These are phyloP conservation scores for Furcula furcula DNA, from an alignment of 2,888 invertebrate species.

Conservation along the genomic window DNA sequence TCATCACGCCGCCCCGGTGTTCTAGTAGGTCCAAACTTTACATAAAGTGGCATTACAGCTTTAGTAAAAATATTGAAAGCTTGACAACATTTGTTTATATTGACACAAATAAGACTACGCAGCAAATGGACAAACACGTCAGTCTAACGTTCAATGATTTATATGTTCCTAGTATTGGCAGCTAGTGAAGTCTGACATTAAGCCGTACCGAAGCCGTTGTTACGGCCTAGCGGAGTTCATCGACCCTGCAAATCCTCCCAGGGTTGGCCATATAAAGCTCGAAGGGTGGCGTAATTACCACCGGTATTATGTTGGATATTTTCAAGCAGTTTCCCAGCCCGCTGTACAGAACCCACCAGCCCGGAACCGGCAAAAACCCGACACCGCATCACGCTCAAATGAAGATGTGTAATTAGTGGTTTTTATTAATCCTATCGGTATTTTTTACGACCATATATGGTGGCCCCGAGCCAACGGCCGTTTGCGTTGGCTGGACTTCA, in stretches of 20 bases:
- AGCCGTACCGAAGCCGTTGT: not conserved
- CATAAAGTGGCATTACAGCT: too few species aligned
- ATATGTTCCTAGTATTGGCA: not conserved
- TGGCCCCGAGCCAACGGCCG: slow-evolving; percentile 61
- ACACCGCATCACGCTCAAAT: slow-evolving; percentile 74
- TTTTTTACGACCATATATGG: slow-evolving; percentile 62
- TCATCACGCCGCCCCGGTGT: too few species aligned
- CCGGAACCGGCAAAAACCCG: slow-evolving; percentile 66
- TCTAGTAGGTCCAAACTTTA: too few species aligned
- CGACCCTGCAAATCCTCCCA: slow-evolving; percentile 6
- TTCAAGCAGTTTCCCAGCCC: slow-evolving; percentile 63
- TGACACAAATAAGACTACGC: not conserved
- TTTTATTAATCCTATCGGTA: slow-evolving; percentile 59
- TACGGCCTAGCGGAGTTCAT: not conserved
- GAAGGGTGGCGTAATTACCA: slow-evolving; percentile 34
- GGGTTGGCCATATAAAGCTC: slow-evolving; percentile 32
- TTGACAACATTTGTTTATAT: too few species aligned
- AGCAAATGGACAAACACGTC: not conserved
- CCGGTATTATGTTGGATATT: slow-evolving; percentile 31
- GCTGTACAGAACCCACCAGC: slow-evolving; percentile 39
- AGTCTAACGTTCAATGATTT: not conserved
- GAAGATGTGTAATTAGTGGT: slow-evolving; percentile 76
- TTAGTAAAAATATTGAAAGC: too few species aligned
- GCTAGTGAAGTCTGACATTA: not conserved
- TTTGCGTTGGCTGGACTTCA: slow-evolving; percentile 59